Percentiles rank a stretch among this genome's conserved stretches.
These are phyloP conservation scores for Tiaroga cobitis DNA, from an alignment of 2,797 vertebrate species.

Conservation along the genomic window DNA sequence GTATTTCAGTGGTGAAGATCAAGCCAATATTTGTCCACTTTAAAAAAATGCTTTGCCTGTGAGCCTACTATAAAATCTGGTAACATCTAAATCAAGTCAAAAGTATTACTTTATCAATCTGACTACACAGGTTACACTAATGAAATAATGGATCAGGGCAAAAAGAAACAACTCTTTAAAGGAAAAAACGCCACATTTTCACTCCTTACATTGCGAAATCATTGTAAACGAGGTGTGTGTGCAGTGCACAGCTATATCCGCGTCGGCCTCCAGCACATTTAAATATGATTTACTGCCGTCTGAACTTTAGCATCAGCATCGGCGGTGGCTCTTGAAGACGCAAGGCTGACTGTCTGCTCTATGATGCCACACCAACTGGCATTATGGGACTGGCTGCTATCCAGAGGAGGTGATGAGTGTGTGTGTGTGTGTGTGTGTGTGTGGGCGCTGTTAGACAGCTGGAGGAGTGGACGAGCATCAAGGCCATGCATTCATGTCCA, in stretches of 20 bases:
- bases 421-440: slow-evolving; percentile 38
- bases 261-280: slow-evolving; percentile 29
- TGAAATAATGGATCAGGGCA: not conserved
- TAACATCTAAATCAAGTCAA: not conserved
- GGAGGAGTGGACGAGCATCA: slow-evolving; percentile 59
- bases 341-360: slow-evolving; percentile 65
- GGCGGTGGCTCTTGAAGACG: slow-evolving; percentile 70
- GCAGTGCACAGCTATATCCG: slow-evolving; percentile 20
- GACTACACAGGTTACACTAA: not conserved
- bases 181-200: not conserved
- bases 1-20: not conserved
- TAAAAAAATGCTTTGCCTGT: not conserved
- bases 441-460: slow-evolving; percentile 57
- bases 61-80: not conserved
- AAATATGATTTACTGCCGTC: slow-evolving; percentile 54
- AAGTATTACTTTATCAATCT: not conserved
- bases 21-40: slow-evolving; percentile 6
- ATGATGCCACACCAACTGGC: slow-evolving; percentile 60
- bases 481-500: slow-evolving; percentile 60
- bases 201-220: not conserved
- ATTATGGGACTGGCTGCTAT: slow-evolving; percentile 57
- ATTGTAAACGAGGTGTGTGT: slow-evolving; percentile 11
- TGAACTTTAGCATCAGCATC: slow-evolving; percentile 70
- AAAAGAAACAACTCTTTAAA: not conserved
- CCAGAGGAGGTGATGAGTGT: slow-evolving; percentile 51